These are phyloP conservation scores for Chrysotoxum bicinctum DNA, from an alignment of 2,888 invertebrate species.

Conservation along the genomic window DNA sequence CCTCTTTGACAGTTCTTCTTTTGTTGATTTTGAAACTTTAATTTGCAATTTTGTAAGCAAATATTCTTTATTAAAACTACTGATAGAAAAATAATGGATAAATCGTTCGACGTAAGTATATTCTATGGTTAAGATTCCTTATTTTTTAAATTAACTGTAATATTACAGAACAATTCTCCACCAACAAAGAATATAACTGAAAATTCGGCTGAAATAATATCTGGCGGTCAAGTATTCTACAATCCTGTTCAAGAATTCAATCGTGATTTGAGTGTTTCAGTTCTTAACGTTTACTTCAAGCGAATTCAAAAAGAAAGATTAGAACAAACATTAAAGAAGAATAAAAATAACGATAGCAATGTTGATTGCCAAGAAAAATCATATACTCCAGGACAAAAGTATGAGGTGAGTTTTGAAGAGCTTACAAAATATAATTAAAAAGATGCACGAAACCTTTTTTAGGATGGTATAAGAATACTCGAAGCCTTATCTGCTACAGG, in stretches of 20 bases:
- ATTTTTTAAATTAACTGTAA: too few relatives aligned
- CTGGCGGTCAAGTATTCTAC: conserved; percentile 94
- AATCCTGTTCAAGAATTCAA: conserved; percentile 99
- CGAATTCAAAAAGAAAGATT: conserved; percentile 81
- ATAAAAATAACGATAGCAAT: conserved; percentile 55
- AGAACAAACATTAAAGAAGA: conserved; percentile 74
- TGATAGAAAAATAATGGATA: conserved; percentile 25
- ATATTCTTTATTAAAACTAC: not conserved
- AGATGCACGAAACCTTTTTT: not conserved
- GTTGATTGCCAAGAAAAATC: not conserved
- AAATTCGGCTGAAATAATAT: conserved; percentile 89
- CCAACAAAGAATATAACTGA: conserved; percentile 84
- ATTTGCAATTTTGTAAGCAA: not conserved
- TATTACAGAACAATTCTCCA: not conserved
- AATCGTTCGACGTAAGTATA: conserved; percentile 21
- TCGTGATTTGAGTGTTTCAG: conserved; percentile 93
- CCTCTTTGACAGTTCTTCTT: not conserved
- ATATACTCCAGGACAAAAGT: conserved; percentile 76
- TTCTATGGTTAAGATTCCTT: too few relatives aligned
- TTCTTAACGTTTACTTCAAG: conserved; percentile 86
- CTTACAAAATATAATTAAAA: not conserved
- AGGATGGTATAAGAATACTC: conserved; percentile 84
- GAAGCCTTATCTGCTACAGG: conserved; percentile 99
- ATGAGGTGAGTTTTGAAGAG: conserved; percentile 73
- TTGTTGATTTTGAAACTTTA: not conserved